These are phyloP conservation scores for Drosophila baimaii DNA, from an alignment of 1,140 invertebrate genomes.

Conservation along the genomic window DNA sequence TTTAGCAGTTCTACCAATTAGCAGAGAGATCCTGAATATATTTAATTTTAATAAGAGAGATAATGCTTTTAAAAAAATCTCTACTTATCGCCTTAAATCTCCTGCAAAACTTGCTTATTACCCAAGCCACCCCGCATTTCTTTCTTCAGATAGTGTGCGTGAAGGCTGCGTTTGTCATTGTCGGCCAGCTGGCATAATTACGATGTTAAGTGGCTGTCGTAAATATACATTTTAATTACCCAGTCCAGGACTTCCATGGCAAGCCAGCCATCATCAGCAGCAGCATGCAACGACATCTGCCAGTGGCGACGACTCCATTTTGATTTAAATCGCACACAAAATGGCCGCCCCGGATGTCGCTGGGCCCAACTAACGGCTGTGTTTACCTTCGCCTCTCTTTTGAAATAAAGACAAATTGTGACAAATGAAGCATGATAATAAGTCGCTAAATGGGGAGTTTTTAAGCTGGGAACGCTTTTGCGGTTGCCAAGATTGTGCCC, in stretches of 20 bases:
- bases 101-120: slow-evolving; percentile 5
- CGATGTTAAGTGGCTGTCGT: slow-evolving; percentile 68
- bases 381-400: slow-evolving; percentile 14
- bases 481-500: slow-evolving; percentile 55
- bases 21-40: too few species aligned
- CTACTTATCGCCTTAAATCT: slow-evolving; percentile 13
- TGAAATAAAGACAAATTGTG: slow-evolving; percentile 57
- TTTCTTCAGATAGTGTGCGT: neutral
- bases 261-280: neutral
- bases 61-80: neutral
- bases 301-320: slow-evolving; percentile 44
- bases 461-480: slow-evolving; percentile 40
- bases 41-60: neutral
- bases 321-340: slow-evolving; percentile 31
- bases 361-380: slow-evolving; percentile 4
- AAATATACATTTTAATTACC: slow-evolving; percentile 77
- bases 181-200: slow-evolving; percentile 62
- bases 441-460: slow-evolving; percentile 60
- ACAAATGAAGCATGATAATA: slow-evolving; percentile 59
- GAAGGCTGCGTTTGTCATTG: slow-evolving; percentile 39
- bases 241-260: neutral
- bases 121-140: neutral
- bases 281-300: slow-evolving; percentile 9
- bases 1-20: too few species aligned
- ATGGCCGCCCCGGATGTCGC: slow-evolving; percentile 17